Base-by-base conservation (phyloP, 2,888 invertebrate genomes). In the Coelopa pilipes region DNA sequence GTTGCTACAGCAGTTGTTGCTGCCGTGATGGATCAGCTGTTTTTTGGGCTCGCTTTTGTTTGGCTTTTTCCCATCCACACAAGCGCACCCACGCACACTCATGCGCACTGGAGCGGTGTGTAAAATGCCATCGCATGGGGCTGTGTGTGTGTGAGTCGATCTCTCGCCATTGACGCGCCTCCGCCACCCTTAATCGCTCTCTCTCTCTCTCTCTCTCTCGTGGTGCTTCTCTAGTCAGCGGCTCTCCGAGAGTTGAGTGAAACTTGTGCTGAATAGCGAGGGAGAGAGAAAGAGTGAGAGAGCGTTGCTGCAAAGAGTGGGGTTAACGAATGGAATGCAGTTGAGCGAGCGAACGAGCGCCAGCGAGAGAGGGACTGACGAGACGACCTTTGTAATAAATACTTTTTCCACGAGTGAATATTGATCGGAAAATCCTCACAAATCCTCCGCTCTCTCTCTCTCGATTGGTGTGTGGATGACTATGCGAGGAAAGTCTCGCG, bases 1-100 rank as follows among this genome's bases (percentile, higher is more conserved):
- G 17, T 17, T 17, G n/a, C 45, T 63, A 2, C 19, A 19, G 65
- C 17, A 47, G 45, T 49, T 24, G 11, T 57, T 59, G 34, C 34
- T 63, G 70, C 45, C 17, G 24, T 50, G 7, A 70, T 70, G 12
- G 70, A 70, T 70, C 70, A 70, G 70, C 70, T 70, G 70, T 70
- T 70, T 53, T 62, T 45, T 62, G 53, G 70, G 47, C 60, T 60
- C 70, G 21, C 11, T 1, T 53, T 12, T 67, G 55, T 4, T 57
- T 68, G 21, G 55, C 45, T 17, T 34, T 34, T 46, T 45, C 34
- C 34, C 34, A n/a, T 7, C 34, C 34, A 34, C 34, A 34, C 34
- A 34, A 34, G 34, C 34, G 34, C 12, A 45, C 10, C 19, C 17
- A 17, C 17, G 19, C 47, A 12, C 7, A 17, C 19, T n/a, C 65